These are phyloP conservation scores for Tetropium fuscum DNA, from an alignment of 2,888 invertebrate genomes.

Conservation along the genomic window DNA sequence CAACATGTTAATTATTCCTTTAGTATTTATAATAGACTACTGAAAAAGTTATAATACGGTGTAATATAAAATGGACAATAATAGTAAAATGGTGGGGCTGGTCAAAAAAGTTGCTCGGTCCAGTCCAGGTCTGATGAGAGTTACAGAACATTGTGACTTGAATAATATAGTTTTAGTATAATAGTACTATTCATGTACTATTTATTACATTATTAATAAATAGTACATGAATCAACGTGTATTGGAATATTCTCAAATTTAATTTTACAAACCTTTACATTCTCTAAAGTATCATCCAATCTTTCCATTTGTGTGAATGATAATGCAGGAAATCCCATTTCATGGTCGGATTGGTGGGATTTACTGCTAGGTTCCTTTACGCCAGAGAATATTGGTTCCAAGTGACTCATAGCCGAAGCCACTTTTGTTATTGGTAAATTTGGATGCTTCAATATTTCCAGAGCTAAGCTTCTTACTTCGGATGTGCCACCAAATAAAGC, in stretches of 20 bases:
- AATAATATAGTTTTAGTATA: no score
- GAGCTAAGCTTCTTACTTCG: constrained; percentile 63
- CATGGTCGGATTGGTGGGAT: not conserved
- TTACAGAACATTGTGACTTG: no score
- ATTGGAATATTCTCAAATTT: no score
- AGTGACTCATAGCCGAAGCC: constrained; percentile 51
- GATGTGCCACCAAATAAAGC: constrained; percentile 66
- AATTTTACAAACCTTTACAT: constrained; percentile 44
- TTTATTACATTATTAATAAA: no score
- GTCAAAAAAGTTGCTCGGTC: no score
- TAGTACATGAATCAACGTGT: no score
- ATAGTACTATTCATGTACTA: no score
- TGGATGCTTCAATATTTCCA: constrained; percentile 58
- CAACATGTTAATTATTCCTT: not conserved
- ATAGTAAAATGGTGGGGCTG: no score
- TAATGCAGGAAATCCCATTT: constrained; percentile 52
- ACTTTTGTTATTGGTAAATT: constrained; percentile 53
- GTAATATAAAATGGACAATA: not conserved
- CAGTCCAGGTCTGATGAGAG: no score
- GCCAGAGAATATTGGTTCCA: constrained; percentile 44
- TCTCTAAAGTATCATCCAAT: constrained; percentile 54
- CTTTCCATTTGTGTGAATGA: constrained; percentile 57
- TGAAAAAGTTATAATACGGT: not conserved
- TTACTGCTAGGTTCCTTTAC: constrained; percentile 2
- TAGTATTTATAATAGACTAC: constrained; percentile 3